Conservation (phyloP, 2,113 vertebrate genomes). For the Procavia capensis region DNA sequence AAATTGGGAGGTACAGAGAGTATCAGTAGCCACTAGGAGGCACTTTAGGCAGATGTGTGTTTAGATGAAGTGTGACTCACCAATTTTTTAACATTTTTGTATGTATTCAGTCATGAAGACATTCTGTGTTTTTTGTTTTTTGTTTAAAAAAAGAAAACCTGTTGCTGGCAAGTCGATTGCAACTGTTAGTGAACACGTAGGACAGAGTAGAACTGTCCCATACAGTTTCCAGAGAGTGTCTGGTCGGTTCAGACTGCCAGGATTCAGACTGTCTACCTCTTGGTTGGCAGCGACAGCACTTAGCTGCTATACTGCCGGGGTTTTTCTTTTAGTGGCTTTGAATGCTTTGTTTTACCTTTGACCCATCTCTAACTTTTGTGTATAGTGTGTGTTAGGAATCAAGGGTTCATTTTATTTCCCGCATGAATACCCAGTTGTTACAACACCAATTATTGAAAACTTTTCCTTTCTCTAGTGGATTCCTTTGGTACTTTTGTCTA, state of each 20-base stretch:
- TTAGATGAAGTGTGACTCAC: neutral
- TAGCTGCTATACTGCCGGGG: neutral
- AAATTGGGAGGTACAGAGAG: neutral
- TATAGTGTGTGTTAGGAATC: neutral
- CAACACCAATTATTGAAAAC: neutral
- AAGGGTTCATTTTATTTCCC: neutral
- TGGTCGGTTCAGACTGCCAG: too few relatives aligned
- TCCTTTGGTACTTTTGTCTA: neutral
- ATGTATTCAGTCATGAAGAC: neutral
- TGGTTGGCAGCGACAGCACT: too few relatives aligned
- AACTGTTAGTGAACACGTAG: too few relatives aligned
- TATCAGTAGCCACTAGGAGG: neutral
- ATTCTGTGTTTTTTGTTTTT: too few relatives aligned
- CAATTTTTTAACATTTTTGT: neutral
- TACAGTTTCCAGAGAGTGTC: too few relatives aligned
- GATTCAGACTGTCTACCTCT: too few relatives aligned
- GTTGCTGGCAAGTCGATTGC: too few relatives aligned
- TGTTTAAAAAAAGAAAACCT: too few relatives aligned
- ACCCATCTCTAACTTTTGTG: neutral
- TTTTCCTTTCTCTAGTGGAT: neutral
- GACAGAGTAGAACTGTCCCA: too few relatives aligned
- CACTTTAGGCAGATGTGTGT: neutral
- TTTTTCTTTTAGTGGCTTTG: neutral
- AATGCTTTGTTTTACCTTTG: neutral
- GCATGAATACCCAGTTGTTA: neutral